Evolutionary conservation across 2,797 vertebrate species (phyloP), one percentile per base, ranked within the genome.

Genomic region (Tangara arthus): DNA sequence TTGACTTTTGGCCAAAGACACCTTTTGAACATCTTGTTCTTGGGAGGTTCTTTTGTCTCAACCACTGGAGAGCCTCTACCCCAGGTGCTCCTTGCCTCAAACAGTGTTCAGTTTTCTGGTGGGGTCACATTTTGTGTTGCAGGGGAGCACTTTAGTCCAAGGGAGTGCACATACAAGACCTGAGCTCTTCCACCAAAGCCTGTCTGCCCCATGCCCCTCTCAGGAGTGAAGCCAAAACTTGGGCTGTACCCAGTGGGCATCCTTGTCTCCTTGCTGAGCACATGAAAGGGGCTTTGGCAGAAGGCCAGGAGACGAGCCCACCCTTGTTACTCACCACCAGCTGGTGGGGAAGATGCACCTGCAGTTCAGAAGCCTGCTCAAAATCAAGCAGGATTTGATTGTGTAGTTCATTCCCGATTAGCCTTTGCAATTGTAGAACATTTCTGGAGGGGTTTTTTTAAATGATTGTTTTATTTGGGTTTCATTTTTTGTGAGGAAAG

Each of bases 391-490:
- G 9, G 37, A 49, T 84, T 76, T 63, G 52, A 77, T 57, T 9
- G 5, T 41, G 17, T 56, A 34, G 5, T 19, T 77, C 2, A 12
- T 76, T 80, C n/a, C 39, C 6, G n/a, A 60, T 63, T 42, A 39
- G 23, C 26, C 20, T 52, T 5, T 1, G 2, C 34, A 56, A 32
- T 14, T 35, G 6, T 34, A 42, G 26, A 34, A n/a, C 17, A n/a
- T 71, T 63, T 81, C 32, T 46, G 17, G 1, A 10, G 13, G 13
- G 3, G 0, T 6, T 23, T 34, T 39, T 8, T 1, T 1, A 14
- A 30, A 42, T 3, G 7, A 19, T 19, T 30, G 11, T 35, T 49
- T 28, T 8, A 17, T 23, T 55, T 47, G 11, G 3, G 7, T 19
- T 55, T 59, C 8, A 3, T 59, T 42, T 64, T 55, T 34, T 27